Evolutionary conservation across 2,113 vertebrate genomes (phyloP).

Genomic region (Podilymbus podiceps): DNA sequence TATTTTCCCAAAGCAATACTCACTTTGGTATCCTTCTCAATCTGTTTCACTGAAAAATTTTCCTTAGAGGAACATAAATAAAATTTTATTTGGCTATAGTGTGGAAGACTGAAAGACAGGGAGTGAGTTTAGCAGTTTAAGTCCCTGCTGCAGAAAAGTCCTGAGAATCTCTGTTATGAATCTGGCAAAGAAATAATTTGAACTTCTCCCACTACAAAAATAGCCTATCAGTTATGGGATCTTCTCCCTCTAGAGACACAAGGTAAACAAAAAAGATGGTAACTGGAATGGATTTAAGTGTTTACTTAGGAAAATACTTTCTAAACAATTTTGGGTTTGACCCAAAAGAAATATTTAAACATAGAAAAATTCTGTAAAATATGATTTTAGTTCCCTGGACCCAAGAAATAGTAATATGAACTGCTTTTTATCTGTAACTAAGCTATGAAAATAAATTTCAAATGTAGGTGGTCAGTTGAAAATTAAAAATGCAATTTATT

Average conservation of each 20-base stretch:
- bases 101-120: background rate
- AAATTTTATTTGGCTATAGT: background rate
- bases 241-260: background rate
- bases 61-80: background rate
- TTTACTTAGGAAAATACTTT: background rate
- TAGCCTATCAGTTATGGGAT: background rate
- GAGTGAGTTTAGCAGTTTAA: background rate
- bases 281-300: background rate
- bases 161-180: background rate
- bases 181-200: background rate
- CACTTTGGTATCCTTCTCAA: background rate
- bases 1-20: background rate
- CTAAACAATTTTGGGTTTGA: background rate
- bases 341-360: background rate
- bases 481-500: conserved; percentile 8
- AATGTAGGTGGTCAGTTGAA: background rate
- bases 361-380: background rate
- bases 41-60: background rate
- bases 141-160: background rate
- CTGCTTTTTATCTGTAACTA: background rate
- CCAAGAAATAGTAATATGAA: background rate
- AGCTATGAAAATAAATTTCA: background rate
- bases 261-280: background rate
- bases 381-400: background rate
- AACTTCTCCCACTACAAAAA: background rate